These are phyloP conservation scores for Ypsolopha sequella DNA, from an alignment of 2,888 invertebrate species.

Conservation along the genomic window DNA sequence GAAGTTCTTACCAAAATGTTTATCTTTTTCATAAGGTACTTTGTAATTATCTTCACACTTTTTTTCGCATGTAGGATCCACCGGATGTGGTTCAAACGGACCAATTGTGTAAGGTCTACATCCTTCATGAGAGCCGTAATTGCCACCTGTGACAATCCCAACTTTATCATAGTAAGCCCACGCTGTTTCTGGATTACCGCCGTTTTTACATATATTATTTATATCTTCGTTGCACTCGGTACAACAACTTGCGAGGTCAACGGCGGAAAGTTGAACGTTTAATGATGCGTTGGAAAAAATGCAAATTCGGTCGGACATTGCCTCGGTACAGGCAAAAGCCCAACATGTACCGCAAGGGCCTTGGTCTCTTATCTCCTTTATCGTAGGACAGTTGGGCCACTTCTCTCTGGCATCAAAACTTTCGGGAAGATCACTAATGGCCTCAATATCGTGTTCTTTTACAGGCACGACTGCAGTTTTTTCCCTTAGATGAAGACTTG, in stretches of 20 bases:
- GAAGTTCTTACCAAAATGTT: too few species aligned
- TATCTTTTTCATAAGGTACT: too few species aligned
- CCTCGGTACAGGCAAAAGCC: conserved; percentile 93
- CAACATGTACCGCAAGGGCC: conserved; percentile 95
- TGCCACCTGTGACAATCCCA: too few species aligned
- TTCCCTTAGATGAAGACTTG: conserved; percentile 78
- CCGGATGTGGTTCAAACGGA: too few species aligned
- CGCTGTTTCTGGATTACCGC: too few species aligned
- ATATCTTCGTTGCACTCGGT: too few species aligned
- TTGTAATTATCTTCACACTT: too few species aligned
- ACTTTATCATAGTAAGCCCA: too few species aligned
- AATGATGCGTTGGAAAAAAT: conserved; percentile 80
- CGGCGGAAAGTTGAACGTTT: conserved; percentile 84
- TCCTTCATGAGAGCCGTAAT: too few species aligned
- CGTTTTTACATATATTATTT: too few species aligned
- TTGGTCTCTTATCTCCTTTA: conserved; percentile 86
- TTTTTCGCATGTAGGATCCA: too few species aligned
- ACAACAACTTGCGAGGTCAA: conserved; percentile 88
- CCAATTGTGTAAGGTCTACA: too few species aligned
- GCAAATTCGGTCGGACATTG: conserved; percentile 91
- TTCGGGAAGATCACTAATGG: conserved; percentile 73
- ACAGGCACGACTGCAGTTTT: conserved; percentile 57
- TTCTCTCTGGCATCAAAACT: conserved; percentile 84
- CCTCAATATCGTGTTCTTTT: conserved; percentile 33
- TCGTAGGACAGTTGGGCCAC: conserved; percentile 90